Evolutionary conservation across 2,888 invertebrate species (phyloP), one percentile per base, ranked within the genome.

Genomic region (Leucoptera coffeella): DNA sequence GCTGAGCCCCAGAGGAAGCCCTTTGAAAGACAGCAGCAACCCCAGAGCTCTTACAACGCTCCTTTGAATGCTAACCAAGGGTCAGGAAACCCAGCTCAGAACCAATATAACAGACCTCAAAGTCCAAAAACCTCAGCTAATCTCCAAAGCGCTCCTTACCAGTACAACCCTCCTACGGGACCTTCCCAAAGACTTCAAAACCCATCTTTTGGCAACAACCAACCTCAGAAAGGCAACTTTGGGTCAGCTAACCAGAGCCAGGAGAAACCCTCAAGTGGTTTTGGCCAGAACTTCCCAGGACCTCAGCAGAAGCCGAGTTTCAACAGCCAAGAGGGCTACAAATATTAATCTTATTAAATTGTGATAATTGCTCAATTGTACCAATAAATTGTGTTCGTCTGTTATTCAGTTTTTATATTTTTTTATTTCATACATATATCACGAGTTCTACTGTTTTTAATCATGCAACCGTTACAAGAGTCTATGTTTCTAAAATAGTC

Each of bases 271-370:
- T 17, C 21, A 10, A 12, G 23, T 12, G 7, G 14, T 12, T 6
- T 7, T 26, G 14, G 38, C 4, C 42, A 48, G 28, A 37, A 33
- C 29, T 67, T 67, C 26, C 48, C 49, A 28, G 59, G 52, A 19
- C 56, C 65, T n/a, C 53, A 59, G 12, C 62, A 62, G 26, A 65
- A 61, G 2, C 61, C 69, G 1, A 67, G 64, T 39, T 69, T 61
- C 43, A 58, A 45, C 35, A 41, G 53, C 22, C 51, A 64, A 33
- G 64, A 64, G 39, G 69, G 69, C 26, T 69, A 69, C 43, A 65
- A 57, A 34, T 69, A 69, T 42, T 67, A 48, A 21, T n/a, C n/a
- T n/a, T n/a, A n/a, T n/a, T n/a, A 24, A 47, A 38, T 7, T 17
- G 17, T 17, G 17, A 17, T 7, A 25, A n/a, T n/a, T n/a, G n/a